A percentile compares a stretch with the other conserved stretches of the same genome.
Conservation (phyloP, 2,888 invertebrate species). For the Lasioglossum zephyrum region DNA sequence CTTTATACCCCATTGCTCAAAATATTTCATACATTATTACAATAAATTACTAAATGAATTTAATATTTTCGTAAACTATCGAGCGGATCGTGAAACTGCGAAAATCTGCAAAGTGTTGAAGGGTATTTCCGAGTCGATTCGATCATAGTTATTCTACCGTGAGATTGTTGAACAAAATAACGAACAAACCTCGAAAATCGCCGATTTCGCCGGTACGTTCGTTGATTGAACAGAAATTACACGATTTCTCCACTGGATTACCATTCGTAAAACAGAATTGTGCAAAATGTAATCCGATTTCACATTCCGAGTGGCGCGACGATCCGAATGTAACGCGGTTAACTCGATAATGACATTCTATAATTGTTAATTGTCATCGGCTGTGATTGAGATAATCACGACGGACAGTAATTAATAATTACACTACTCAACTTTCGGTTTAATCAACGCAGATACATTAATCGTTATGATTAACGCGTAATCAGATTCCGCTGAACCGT, state of each 20-base stretch:
- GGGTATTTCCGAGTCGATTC: background rate
- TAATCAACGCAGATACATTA: background rate
- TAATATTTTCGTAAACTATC: too few relatives aligned
- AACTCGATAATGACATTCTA: background rate
- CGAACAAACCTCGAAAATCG: background rate
- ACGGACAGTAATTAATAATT: background rate
- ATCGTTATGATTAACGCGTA: background rate
- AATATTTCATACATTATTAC: too few relatives aligned
- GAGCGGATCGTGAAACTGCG: too few relatives aligned
- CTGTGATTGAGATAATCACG: background rate
- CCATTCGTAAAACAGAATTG: background rate
- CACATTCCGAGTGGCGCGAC: slow-evolving; percentile 3
- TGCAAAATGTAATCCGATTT: slow-evolving; percentile 17
- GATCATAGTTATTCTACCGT: background rate
- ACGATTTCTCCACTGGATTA: background rate
- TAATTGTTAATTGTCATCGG: background rate
- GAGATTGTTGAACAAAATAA: background rate
- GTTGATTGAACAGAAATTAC: background rate
- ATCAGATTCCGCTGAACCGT: background rate
- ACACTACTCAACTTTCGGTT: background rate
- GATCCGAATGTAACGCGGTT: background rate
- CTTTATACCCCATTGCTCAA: too few relatives aligned
- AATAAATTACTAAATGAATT: too few relatives aligned
- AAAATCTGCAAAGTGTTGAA: too few relatives aligned
- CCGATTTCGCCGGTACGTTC: background rate